A percentile compares a stretch with the other conserved stretches of the same genome.
Conservation (phyloP, 2,888 invertebrate genomes). For the Phytoseiulus persimilis region DNA sequence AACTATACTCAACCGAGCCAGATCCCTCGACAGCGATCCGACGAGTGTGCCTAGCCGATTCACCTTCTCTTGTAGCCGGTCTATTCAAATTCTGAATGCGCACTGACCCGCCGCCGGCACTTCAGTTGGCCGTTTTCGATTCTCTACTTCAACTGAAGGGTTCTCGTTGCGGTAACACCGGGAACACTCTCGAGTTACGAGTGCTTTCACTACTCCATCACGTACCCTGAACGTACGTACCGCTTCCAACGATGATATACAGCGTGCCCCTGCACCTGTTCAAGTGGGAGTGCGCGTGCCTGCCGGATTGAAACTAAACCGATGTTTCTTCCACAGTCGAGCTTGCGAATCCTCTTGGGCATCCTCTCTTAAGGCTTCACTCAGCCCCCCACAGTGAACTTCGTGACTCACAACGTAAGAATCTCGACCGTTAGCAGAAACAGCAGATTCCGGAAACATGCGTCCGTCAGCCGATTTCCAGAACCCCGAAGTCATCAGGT, state of each 20-base stretch:
- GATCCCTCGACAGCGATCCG: neutral
- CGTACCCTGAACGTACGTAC: slow-evolving; percentile 35
- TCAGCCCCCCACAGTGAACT: slow-evolving; percentile 12
- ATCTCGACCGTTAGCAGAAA: neutral
- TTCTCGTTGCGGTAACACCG: slow-evolving; percentile 27
- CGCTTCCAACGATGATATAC: too few species aligned
- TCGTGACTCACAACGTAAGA: neutral
- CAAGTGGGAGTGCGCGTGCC: too few species aligned
- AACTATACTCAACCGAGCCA: neutral
- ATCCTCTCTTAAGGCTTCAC: neutral
- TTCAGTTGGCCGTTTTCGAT: slow-evolving; percentile 17
- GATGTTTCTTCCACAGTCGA: neutral
- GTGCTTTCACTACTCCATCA: slow-evolving; percentile 35
- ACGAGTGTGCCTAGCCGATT: neutral
- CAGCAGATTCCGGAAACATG: neutral
- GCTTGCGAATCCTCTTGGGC: neutral
- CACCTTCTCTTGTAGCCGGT: neutral
- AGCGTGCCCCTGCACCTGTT: too few species aligned
- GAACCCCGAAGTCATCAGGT: neutral
- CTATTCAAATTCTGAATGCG: slow-evolving; percentile 34
- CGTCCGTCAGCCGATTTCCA: slow-evolving; percentile 32
- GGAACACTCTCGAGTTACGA: slow-evolving; percentile 29
- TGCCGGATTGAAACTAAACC: neutral
- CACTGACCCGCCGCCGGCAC: slow-evolving; percentile 27
- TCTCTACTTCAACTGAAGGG: slow-evolving; percentile 32